Evolutionary conservation across 2,888 invertebrate species (phyloP).

Genomic region (Dione juno): DNA sequence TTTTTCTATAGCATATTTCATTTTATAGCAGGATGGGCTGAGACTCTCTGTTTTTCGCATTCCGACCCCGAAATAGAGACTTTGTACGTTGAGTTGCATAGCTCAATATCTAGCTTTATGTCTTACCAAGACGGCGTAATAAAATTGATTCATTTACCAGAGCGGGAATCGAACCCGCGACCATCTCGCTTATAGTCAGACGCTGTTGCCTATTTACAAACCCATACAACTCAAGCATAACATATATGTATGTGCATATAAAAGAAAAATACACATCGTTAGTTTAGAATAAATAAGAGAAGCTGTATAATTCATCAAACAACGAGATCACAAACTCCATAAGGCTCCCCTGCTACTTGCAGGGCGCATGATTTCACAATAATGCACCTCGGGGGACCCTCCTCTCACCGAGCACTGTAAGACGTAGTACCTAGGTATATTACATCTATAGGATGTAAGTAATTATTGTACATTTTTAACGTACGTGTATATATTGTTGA

Average conservation of each 20-base stretch:
- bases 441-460: not conserved
- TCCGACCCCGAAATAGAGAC: too few species aligned
- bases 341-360: constrained; percentile 30
- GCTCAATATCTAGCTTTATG: too few species aligned
- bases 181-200: too few species aligned
- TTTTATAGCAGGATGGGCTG: too few species aligned
- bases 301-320: constrained; percentile 33
- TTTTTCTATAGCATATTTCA: too few species aligned
- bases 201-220: not conserved
- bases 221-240: not conserved
- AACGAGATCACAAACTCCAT: constrained; percentile 34
- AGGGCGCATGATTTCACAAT: constrained; percentile 41
- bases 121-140: too few species aligned
- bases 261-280: constrained; percentile 7
- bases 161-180: too few species aligned
- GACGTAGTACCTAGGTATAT: not conserved
- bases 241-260: not conserved
- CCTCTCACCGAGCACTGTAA: constrained; percentile 5
- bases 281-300: constrained; percentile 20
- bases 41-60: too few species aligned
- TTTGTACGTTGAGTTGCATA: too few species aligned
- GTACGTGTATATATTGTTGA: too few species aligned
- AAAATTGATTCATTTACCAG: too few species aligned
- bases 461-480: not conserved
- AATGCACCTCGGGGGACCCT: constrained; percentile 33